A percentile compares a stretch with the other conserved stretches of the same genome.
These are phyloP conservation scores for Clostera curtula DNA, from an alignment of 2,888 invertebrate genomes.

Conservation along the genomic window DNA sequence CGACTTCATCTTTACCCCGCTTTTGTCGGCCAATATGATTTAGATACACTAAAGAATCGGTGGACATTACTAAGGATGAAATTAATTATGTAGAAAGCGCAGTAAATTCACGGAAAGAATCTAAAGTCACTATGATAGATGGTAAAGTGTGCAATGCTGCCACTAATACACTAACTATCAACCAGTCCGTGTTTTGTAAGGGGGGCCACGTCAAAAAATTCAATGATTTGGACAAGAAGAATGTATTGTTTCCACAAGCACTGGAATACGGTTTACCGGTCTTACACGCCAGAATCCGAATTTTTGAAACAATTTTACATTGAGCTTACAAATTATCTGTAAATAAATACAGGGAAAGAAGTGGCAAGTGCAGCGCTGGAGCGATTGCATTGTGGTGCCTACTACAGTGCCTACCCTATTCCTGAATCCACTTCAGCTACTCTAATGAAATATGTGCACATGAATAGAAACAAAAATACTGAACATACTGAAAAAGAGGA, in stretches of 20 bases:
- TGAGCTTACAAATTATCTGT: conserved; percentile 3
- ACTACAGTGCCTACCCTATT: no score
- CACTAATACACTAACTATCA: conserved; percentile 3
- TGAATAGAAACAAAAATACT: conserved; percentile 1
- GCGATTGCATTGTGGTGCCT: no score
- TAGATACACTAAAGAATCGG: conserved; percentile 17
- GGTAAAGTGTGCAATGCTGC: conserved; percentile 9
- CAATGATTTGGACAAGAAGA: conserved; percentile 1
- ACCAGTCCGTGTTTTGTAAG: conserved; percentile 5
- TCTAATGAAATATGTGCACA: no score
- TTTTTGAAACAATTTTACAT: conserved; percentile 5
- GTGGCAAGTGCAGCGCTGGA: no score
- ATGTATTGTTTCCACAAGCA: background rate
- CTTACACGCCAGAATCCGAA: conserved; percentile 2
- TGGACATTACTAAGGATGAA: conserved; percentile 19
- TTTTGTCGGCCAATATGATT: conserved; percentile 25
- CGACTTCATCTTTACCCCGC: conserved; percentile 21
- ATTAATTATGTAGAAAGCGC: conserved; percentile 13
- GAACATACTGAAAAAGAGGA: no score
- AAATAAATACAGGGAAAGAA: conserved; percentile 4
- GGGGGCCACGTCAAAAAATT: conserved; percentile 6
- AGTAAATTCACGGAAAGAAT: background rate
- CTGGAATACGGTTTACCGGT: conserved; percentile 4
- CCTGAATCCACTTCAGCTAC: no score
- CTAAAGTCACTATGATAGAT: conserved; percentile 7